Percentiles rank a stretch among this genome's conserved stretches.
Evolutionary conservation across 2,113 vertebrate genomes (phyloP).

Genomic region (Gallinago undulata): DNA sequence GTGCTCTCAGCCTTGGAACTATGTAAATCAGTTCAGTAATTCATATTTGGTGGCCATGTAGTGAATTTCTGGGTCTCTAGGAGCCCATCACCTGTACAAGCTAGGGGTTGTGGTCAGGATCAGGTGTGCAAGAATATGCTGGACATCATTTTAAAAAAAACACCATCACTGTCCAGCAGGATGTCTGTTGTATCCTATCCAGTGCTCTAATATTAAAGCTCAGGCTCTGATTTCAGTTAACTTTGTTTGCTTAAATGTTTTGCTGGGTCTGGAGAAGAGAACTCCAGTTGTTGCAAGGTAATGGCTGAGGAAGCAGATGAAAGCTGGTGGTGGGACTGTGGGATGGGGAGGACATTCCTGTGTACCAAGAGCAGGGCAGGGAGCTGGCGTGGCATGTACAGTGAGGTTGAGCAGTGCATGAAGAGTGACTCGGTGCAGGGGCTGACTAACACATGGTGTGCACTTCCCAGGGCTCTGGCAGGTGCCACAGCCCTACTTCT

Average conservation of each 20-base stretch:
- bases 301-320: background rate
- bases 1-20: background rate
- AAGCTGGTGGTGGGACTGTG: background rate
- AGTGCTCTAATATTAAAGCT: background rate
- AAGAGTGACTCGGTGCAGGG: background rate
- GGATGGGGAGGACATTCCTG: background rate
- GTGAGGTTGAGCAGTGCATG: background rate
- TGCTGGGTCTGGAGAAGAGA: background rate
- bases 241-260: background rate
- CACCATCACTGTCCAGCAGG: background rate
- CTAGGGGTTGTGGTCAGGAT: background rate
- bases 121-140: background rate
- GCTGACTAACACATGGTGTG: background rate
- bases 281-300: background rate
- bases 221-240: background rate
- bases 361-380: background rate
- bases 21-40: background rate
- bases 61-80: background rate
- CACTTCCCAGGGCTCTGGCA: background rate
- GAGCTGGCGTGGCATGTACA: background rate
- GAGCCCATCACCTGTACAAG: background rate
- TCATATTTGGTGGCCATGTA: background rate
- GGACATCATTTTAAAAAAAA: background rate
- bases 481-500: background rate
- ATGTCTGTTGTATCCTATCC: background rate